These are phyloP conservation scores for Scotopteryx bipunctaria DNA, from an alignment of 2,888 invertebrate genomes.

Conservation along the genomic window DNA sequence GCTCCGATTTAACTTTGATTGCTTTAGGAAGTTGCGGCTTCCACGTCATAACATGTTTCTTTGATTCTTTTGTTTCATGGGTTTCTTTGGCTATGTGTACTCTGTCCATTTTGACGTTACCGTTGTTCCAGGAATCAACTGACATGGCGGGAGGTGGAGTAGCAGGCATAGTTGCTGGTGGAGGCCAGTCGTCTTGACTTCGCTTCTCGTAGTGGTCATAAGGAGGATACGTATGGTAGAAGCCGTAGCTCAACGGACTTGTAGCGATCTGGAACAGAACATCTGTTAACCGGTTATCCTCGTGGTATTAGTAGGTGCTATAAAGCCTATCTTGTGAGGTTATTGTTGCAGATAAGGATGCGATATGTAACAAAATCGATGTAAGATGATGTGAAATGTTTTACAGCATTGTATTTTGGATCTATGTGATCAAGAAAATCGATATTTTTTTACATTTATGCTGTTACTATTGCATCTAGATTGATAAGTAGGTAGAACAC, in stretches of 20 bases:
- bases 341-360: neutral
- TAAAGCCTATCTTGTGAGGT: conserved; percentile 60
- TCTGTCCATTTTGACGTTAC: conserved; percentile 60
- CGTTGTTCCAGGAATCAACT: conserved; percentile 49
- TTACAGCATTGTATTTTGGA: too few relatives aligned
- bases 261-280: conserved; percentile 86
- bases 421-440: too few relatives aligned
- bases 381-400: too few relatives aligned
- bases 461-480: too few relatives aligned
- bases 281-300: conserved; percentile 77
- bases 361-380: conserved; percentile 1
- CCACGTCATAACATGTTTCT: conserved; percentile 46
- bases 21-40: conserved; percentile 52
- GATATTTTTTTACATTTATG: too few relatives aligned
- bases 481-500: too few relatives aligned
- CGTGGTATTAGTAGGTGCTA: conserved; percentile 61
- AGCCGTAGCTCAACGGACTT: conserved; percentile 89
- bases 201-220: conserved; percentile 76
- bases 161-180: conserved; percentile 61
- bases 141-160: conserved; percentile 54
- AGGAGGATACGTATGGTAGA: conserved; percentile 85
- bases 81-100: conserved; percentile 47
- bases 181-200: conserved; percentile 63
- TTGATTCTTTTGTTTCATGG: conserved; percentile 40
- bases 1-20: conserved; percentile 48